Evolutionary conservation across 2,113 vertebrate species (phyloP).

Genomic region (Nanorana parkeri): DNA sequence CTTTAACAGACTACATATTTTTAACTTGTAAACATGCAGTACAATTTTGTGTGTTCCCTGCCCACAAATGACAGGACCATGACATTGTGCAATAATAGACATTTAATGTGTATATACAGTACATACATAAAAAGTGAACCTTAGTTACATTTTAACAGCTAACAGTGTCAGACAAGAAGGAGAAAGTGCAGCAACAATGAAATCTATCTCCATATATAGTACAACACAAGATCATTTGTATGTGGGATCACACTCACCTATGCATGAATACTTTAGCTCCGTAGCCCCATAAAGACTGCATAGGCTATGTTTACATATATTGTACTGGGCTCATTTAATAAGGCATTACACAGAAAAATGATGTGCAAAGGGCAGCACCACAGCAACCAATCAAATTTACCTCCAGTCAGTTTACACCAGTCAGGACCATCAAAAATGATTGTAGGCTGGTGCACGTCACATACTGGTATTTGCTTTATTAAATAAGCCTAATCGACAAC

Average conservation of each 20-base stretch:
- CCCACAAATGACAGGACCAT: background rate
- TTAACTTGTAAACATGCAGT: too few relatives aligned
- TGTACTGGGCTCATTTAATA: too few relatives aligned
- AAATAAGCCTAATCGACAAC: too few relatives aligned
- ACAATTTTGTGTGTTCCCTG: too few relatives aligned
- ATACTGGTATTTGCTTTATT: too few relatives aligned
- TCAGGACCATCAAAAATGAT: too few relatives aligned
- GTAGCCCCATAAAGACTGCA: background rate
- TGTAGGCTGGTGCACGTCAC: too few relatives aligned
- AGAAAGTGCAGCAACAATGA: conserved; percentile 29
- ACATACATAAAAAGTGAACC: conserved; percentile 22
- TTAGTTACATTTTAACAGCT: conserved; percentile 28
- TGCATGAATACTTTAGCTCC: background rate
- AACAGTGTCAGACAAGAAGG: background rate
- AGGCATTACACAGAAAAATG: too few relatives aligned
- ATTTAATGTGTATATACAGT: conserved; percentile 39
- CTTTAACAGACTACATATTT: too few relatives aligned
- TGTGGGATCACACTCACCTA: background rate
- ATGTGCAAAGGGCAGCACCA: too few relatives aligned
- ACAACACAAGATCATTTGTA: background rate
- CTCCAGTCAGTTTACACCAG: too few relatives aligned
- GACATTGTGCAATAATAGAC: conserved; percentile 15
- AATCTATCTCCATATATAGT: conserved; percentile 25
- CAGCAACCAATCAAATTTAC: too few relatives aligned
- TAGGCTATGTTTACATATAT: background rate